These are phyloP conservation scores for Tanytarsus gracilentus DNA, from an alignment of 2,888 invertebrate genomes.

Conservation along the genomic window DNA sequence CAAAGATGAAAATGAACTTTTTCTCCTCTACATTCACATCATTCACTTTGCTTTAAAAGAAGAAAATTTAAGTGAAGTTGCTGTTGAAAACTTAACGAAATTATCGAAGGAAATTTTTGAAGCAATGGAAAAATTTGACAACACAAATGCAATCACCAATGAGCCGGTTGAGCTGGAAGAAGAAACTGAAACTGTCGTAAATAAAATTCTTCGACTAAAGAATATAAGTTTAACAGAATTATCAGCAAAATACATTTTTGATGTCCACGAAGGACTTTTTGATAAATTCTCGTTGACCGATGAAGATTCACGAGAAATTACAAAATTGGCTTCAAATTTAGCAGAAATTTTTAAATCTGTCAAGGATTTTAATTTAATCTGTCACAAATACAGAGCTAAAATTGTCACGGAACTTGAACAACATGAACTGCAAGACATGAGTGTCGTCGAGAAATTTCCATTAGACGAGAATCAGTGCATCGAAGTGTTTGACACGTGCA, in stretches of 20 bases:
- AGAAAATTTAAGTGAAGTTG: too few species aligned
- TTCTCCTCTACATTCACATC: too few species aligned
- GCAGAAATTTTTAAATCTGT: not conserved
- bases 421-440: not conserved
- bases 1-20: not conserved
- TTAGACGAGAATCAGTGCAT: not conserved
- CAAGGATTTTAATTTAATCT: not conserved
- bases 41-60: too few species aligned
- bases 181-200: not conserved
- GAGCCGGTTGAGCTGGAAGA: not conserved
- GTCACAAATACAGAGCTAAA: not conserved
- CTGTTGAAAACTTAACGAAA: not conserved
- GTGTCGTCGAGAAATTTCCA: constrained; percentile 8
- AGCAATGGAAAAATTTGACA: not conserved
- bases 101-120: not conserved
- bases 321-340: not conserved
- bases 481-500: not conserved
- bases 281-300: not conserved
- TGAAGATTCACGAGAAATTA: not conserved
- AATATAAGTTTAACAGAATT: not conserved
- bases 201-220: constrained; percentile 5
- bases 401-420: constrained; percentile 6
- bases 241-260: constrained; percentile 7
- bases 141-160: not conserved
- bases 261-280: not conserved